phyloP scores from a whole-genome alignment of 2,113 vertebrate genomes.

The Anguilla japonica region DNA sequence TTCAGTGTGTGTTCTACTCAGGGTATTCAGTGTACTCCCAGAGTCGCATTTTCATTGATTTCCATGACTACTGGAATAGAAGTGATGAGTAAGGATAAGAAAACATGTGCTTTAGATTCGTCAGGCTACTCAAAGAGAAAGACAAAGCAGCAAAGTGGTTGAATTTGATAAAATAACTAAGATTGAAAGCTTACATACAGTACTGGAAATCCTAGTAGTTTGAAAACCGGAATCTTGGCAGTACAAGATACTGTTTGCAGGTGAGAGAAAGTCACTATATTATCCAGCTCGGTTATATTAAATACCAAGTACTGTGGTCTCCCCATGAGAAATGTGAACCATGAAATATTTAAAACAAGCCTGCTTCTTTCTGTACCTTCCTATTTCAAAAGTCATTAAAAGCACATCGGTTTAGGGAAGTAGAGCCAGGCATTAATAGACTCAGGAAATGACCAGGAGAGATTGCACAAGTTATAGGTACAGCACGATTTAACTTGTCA shows the following conservation, averaged over 20 bases:
- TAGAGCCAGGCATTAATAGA: constrained; percentile 16
- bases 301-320: background rate
- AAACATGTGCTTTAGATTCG: background rate
- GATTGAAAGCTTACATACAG: background rate
- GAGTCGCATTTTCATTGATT: background rate
- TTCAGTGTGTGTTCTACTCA: background rate
- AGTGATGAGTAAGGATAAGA: background rate
- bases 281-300: background rate
- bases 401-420: constrained; percentile 9
- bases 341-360: constrained; percentile 7
- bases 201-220: background rate
- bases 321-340: background rate
- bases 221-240: background rate
- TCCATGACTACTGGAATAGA: background rate
- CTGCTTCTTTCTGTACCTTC: constrained; percentile 8
- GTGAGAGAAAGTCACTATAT: background rate
- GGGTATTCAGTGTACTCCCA: background rate
- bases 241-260: background rate
- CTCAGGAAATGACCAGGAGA: constrained; percentile 17
- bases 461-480: constrained; percentile 27
- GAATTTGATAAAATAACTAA: background rate
- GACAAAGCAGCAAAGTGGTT: background rate
- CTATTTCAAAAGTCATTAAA: constrained; percentile 16
- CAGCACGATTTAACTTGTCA: constrained; percentile 22
- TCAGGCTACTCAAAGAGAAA: background rate